phyloP scores from a whole-genome alignment of 1,140 invertebrate genomes.

The Orchestia grillus region DNA sequence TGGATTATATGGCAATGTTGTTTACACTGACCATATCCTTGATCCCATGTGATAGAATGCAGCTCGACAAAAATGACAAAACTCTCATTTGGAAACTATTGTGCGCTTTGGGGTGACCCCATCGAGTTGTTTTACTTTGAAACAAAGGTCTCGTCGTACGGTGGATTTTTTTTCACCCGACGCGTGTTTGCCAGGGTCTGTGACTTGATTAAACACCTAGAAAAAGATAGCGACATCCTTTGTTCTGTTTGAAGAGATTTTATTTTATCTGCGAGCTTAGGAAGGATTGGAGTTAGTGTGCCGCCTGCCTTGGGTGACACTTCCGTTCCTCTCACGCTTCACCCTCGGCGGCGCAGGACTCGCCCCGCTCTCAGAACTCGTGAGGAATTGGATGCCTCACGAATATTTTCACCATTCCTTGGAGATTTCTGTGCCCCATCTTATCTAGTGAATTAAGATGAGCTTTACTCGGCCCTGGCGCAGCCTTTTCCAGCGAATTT shows the following conservation, averaged over 20 bases:
- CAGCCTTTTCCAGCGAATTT: background rate
- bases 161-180: background rate
- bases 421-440: background rate
- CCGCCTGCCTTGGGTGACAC: background rate
- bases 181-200: background rate
- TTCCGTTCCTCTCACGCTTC: background rate
- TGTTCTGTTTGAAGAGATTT: background rate
- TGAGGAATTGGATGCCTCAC: background rate
- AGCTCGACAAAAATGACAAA: background rate
- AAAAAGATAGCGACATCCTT: slow-evolving; percentile 46
- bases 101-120: background rate
- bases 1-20: background rate
- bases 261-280: slow-evolving; percentile 16
- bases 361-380: background rate
- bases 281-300: slow-evolving; percentile 3
- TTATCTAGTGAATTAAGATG: background rate
- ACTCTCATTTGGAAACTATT: background rate
- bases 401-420: background rate
- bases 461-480: background rate
- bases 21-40: background rate
- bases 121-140: background rate
- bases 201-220: background rate
- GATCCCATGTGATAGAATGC: background rate
- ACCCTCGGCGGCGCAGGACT: background rate
- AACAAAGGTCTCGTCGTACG: background rate